These are phyloP conservation scores for Lycia hirtaria DNA, from an alignment of 2,888 invertebrate genomes.

Conservation along the genomic window DNA sequence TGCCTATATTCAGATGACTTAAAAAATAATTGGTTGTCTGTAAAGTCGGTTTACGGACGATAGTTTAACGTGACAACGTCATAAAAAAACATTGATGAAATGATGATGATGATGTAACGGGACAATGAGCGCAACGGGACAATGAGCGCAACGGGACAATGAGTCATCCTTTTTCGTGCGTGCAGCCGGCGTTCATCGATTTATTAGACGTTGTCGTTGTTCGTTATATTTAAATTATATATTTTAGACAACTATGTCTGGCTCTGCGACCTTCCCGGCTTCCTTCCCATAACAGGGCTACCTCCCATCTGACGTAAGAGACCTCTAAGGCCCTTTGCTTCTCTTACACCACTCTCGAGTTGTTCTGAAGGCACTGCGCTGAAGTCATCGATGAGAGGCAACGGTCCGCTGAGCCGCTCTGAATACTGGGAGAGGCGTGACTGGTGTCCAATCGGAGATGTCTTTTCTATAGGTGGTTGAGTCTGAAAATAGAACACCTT, in stretches of 20 bases:
- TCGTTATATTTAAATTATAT: neutral
- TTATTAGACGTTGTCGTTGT: too few relatives aligned
- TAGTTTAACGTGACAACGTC: too few relatives aligned
- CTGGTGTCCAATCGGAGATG: slow-evolving; percentile 85
- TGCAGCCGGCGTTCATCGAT: too few relatives aligned
- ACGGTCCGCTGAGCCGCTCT: slow-evolving; percentile 84
- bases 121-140: too few relatives aligned
- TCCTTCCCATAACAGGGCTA: slow-evolving; percentile 92
- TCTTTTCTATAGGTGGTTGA: slow-evolving; percentile 62
- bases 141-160: too few relatives aligned
- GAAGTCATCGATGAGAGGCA: slow-evolving; percentile 95
- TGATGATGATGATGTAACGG: too few relatives aligned
- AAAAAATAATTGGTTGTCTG: too few relatives aligned
- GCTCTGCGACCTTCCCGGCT: slow-evolving; percentile 81
- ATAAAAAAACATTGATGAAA: too few relatives aligned
- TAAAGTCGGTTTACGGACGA: too few relatives aligned
- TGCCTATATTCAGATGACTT: too few relatives aligned
- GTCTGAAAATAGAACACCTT: too few relatives aligned
- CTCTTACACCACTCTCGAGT: slow-evolving; percentile 85
- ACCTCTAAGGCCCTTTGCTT: slow-evolving; percentile 91
- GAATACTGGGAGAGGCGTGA: slow-evolving; percentile 88
- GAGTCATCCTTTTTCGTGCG: too few relatives aligned
- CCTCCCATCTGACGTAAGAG: slow-evolving; percentile 93
- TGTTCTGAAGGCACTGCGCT: slow-evolving; percentile 94
- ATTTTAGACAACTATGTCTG: slow-evolving; percentile 66